Conservation (phyloP, 2,113 vertebrate species). For the Cochlearius cochlearius region DNA sequence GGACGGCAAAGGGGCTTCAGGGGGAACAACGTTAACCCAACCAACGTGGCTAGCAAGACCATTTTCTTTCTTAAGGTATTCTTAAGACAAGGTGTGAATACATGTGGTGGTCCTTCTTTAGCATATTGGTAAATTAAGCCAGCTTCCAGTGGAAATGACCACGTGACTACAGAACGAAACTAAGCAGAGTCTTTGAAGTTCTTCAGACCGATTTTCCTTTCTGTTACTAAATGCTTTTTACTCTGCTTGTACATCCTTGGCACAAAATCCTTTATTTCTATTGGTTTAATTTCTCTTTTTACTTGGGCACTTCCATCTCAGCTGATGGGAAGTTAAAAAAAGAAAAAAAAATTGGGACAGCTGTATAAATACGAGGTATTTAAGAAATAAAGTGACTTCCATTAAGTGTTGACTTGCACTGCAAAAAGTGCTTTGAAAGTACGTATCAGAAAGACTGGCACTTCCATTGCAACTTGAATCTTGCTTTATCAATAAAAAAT, state of each 20-base stretch:
- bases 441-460: not conserved
- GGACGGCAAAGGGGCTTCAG: not conserved
- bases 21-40: not conserved
- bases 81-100: not conserved
- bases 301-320: constrained; percentile 12
- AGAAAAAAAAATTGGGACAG: not conserved
- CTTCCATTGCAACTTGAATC: not conserved
- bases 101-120: not conserved
- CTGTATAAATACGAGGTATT: constrained; percentile 50
- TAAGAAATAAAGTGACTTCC: constrained; percentile 34
- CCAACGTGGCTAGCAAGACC: not conserved
- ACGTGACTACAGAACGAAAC: not conserved
- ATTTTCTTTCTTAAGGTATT: not conserved
- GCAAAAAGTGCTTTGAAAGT: not conserved
- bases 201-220: not conserved
- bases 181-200: not conserved
- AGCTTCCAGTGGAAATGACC: not conserved
- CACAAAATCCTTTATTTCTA: not conserved
- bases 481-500: not conserved
- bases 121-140: not conserved
- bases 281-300: constrained; percentile 26
- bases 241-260: not conserved
- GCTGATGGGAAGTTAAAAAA: not conserved
- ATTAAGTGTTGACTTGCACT: constrained; percentile 1
- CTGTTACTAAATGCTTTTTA: not conserved